A percentile compares a stretch with the other conserved stretches of the same genome.
These are phyloP conservation scores for Arenaria interpres DNA, from an alignment of 2,113 vertebrate species.

Conservation along the genomic window DNA sequence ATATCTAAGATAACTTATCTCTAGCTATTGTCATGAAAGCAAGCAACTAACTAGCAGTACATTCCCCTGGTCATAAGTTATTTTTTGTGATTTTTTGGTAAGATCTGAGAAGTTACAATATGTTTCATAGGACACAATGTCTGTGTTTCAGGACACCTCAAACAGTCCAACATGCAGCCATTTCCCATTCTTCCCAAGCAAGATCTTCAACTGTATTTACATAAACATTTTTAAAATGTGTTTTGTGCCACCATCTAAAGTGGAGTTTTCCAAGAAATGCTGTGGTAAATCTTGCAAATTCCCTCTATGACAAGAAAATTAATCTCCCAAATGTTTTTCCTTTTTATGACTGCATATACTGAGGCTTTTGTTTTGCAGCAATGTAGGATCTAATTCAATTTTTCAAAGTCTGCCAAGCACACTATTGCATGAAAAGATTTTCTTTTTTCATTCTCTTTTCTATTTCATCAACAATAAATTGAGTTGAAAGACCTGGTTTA, in stretches of 20 bases:
- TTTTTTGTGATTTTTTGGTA: neutral
- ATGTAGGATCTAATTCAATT: constrained; percentile 5
- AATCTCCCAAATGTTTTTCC: neutral
- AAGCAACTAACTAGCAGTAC: neutral
- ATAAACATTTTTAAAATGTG: neutral
- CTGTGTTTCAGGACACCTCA: neutral
- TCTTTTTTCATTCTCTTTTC: neutral
- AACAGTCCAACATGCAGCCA: neutral
- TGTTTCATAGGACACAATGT: neutral
- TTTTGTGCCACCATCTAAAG: neutral
- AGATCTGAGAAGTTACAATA: neutral
- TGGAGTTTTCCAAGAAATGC: neutral
- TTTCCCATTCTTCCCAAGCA: neutral
- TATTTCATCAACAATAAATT: neutral
- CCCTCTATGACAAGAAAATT: neutral
- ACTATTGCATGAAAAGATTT: neutral
- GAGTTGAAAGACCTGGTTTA: neutral
- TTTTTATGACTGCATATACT: neutral
- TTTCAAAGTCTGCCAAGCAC: constrained; percentile 26
- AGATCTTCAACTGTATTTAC: neutral
- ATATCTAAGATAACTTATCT: constrained; percentile 25
- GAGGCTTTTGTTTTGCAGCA: neutral
- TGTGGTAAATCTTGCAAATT: neutral
- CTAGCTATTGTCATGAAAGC: neutral
- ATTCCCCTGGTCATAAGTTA: neutral